phyloP scores from a whole-genome alignment of 2,888 invertebrate genomes.

The Tenodera sinensis region DNA sequence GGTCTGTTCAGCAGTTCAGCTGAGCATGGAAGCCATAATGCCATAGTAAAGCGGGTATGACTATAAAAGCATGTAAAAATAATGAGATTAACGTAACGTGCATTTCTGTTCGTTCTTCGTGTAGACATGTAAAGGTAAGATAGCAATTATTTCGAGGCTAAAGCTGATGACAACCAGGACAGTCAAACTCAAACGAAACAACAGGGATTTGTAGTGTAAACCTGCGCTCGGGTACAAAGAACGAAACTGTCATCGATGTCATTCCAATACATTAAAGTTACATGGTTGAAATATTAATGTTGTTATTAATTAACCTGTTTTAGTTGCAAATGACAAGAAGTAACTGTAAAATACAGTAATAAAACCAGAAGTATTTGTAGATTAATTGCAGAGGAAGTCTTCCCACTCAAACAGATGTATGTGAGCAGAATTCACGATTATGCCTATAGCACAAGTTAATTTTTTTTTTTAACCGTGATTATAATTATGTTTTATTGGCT shows the following conservation, averaged over 20 bases:
- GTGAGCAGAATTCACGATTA: not conserved
- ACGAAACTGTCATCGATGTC: not conserved
- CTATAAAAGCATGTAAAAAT: constrained; percentile 8
- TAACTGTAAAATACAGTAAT: not conserved
- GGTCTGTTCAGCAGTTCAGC: not conserved
- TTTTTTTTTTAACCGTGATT: not conserved
- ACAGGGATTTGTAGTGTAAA: not conserved
- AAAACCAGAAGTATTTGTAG: not conserved
- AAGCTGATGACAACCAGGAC: not conserved
- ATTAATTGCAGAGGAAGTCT: not conserved
- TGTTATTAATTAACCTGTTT: not conserved
- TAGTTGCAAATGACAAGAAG: not conserved
- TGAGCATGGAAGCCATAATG: constrained; percentile 9
- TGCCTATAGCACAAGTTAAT: not conserved
- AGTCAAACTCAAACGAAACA: not conserved
- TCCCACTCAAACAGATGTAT: not conserved
- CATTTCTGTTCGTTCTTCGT: not conserved
- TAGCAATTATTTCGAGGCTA: not conserved
- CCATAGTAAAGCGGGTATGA: constrained; percentile 17
- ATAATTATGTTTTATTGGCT: not conserved
- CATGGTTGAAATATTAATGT: not conserved
- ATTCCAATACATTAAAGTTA: not conserved
- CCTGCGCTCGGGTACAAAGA: not conserved
- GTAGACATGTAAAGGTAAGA: constrained; percentile 16
- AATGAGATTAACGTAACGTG: not conserved